These are phyloP conservation scores for Anableps anableps DNA, from an alignment of 2,797 vertebrate genomes.

Conservation along the genomic window DNA sequence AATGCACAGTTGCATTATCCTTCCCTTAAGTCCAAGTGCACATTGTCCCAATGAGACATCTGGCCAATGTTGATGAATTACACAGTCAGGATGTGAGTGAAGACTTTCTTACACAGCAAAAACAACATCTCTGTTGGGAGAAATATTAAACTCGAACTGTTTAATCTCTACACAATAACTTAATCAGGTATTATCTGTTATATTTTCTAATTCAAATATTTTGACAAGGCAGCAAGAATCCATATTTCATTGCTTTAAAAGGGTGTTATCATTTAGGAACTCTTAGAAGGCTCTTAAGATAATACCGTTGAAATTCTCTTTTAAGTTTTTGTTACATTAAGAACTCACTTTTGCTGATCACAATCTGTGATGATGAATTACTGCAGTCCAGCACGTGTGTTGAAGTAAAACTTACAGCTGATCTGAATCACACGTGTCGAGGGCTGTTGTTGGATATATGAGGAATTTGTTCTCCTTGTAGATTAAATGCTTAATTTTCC, in stretches of 20 bases:
- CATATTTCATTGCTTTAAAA: not conserved
- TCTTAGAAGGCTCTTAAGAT: slow-evolving; percentile 17
- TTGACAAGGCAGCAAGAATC: slow-evolving; percentile 19
- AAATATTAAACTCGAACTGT: not conserved
- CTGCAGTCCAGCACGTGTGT: slow-evolving; percentile 7
- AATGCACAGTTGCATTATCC: slow-evolving; percentile 21
- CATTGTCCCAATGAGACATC: slow-evolving; percentile 25
- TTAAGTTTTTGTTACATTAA: slow-evolving; percentile 33
- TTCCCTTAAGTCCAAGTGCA: slow-evolving; percentile 31
- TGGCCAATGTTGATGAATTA: slow-evolving; percentile 38
- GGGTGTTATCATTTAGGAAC: slow-evolving; percentile 6
- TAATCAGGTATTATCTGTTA: slow-evolving; percentile 1
- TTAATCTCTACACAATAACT: not conserved
- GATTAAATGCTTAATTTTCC: not conserved
- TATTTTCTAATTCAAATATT: slow-evolving; percentile 1
- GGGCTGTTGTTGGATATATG: slow-evolving; percentile 49
- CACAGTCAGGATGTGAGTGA: slow-evolving; percentile 16
- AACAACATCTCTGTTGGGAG: not conserved
- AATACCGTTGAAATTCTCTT: slow-evolving; percentile 25
- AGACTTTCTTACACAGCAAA: slow-evolving; percentile 30
- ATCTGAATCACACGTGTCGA: too few species aligned
- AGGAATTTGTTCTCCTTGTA: not conserved
- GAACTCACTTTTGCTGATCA: slow-evolving; percentile 42
- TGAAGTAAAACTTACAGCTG: too few species aligned
- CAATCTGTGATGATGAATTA: slow-evolving; percentile 56